These are phyloP conservation scores for Melanophora roralis DNA, from an alignment of 2,888 invertebrate species.

Conservation along the genomic window DNA sequence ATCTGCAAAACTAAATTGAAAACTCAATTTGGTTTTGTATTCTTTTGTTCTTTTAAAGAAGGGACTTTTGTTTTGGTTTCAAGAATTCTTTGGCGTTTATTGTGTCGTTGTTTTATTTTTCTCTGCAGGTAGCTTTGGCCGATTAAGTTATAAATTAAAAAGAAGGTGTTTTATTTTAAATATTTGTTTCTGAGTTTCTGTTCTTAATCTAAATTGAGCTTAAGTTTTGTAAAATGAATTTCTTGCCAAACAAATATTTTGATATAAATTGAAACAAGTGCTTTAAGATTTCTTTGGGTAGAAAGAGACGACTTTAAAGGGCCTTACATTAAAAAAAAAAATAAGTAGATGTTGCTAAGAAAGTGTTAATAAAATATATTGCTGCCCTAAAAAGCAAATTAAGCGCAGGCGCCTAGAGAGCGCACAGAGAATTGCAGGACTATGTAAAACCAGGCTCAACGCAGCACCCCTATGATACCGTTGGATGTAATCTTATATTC, in stretches of 20 bases:
- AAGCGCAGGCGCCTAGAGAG: no score
- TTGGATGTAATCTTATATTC: no score
- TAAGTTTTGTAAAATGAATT: background rate
- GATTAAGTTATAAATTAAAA: slow-evolving; percentile 54
- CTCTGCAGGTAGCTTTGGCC: slow-evolving; percentile 50
- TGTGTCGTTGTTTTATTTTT: slow-evolving; percentile 10
- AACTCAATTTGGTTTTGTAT: slow-evolving; percentile 64
- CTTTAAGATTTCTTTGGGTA: background rate
- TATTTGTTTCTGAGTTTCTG: no score
- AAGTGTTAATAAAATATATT: no score
- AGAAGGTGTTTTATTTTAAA: slow-evolving; percentile 49
- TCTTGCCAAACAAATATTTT: background rate
- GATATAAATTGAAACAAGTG: slow-evolving; percentile 20
- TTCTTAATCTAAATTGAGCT: background rate
- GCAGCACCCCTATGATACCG: no score
- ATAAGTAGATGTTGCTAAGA: no score
- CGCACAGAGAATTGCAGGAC: no score
- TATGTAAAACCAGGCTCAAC: no score
- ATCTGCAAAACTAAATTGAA: slow-evolving; percentile 72
- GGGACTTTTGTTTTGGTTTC: background rate
- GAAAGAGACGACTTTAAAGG: no score
- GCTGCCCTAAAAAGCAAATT: no score
- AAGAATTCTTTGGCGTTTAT: background rate
- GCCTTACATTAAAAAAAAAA: background rate
- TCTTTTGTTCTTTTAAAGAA: background rate